Conservation (phyloP, 2,113 vertebrate genomes). For the Trogon melanurus region DNA sequence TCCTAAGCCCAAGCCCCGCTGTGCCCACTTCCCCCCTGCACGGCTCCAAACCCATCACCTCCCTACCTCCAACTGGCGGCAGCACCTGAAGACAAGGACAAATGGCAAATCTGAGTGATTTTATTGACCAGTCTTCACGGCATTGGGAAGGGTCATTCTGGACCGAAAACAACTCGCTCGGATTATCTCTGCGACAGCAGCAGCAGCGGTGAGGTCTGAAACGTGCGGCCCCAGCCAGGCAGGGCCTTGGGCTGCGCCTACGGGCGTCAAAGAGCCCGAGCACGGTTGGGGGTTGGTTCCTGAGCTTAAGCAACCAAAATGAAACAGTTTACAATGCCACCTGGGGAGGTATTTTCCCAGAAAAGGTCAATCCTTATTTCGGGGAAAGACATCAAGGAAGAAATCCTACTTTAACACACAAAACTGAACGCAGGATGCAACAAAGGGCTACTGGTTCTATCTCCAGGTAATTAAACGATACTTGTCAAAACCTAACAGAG, state of each 20-base stretch:
- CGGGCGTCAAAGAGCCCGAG: too few relatives aligned
- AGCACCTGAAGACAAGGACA: not conserved
- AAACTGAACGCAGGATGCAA: too few relatives aligned
- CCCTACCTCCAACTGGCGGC: accelerated
- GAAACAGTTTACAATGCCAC: not conserved
- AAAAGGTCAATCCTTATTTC: not conserved
- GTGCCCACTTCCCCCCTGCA: too few relatives aligned
- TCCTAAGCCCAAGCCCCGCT: accelerated
- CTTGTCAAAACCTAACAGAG: not conserved
- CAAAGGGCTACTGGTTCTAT: not conserved
- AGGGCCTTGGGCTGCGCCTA: accelerated
- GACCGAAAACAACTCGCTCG: not conserved
- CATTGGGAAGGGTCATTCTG: not conserved
- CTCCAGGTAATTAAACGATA: not conserved
- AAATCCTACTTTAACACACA: accelerated
- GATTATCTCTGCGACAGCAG: not conserved
- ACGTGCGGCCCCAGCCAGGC: accelerated
- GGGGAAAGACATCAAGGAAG: not conserved
- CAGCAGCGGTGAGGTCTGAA: accelerated
- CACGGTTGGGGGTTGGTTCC: accelerated
- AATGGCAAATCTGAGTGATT: not conserved
- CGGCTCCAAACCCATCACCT: not conserved
- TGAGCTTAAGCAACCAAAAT: accelerated
- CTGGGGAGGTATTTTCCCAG: not conserved
- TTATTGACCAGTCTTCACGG: too few relatives aligned